phyloP scores from a whole-genome alignment of 53 echinoderm and acorn worm species.

The Glandiceps talaboti region DNA sequence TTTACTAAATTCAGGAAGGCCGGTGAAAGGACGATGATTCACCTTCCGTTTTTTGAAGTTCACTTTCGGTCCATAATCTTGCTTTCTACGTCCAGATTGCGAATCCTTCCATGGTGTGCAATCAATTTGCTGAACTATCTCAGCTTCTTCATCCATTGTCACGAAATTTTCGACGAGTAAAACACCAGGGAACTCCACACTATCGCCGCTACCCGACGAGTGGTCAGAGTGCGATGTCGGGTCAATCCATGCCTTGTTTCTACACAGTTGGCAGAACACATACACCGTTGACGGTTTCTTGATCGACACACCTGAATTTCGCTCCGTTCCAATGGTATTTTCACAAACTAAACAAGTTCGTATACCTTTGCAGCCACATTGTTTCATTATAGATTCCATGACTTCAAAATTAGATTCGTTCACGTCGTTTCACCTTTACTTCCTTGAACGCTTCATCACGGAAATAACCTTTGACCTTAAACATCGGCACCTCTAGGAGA shows the following conservation, averaged over 20 bases:
- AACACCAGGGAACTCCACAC: slow-evolving; percentile 45
- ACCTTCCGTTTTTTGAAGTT: slow-evolving; percentile 85
- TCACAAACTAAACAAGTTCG: slow-evolving; percentile 74
- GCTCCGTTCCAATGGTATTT: too few relatives aligned
- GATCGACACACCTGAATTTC: background rate
- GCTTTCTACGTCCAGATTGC: slow-evolving; percentile 80
- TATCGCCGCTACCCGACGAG: slow-evolving; percentile 16
- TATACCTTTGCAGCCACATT: slow-evolving; percentile 73
- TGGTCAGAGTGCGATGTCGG: background rate
- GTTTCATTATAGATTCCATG: background rate
- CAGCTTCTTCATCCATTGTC: slow-evolving; percentile 37
- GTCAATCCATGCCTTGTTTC: slow-evolving; percentile 22
- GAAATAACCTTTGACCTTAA: too few relatives aligned
- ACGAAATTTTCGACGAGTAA: slow-evolving; percentile 50
- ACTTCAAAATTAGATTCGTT: background rate
- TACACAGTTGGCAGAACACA: slow-evolving; percentile 53
- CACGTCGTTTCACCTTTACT: too few relatives aligned
- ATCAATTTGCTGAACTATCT: slow-evolving; percentile 48
- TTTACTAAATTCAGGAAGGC: slow-evolving; percentile 66
- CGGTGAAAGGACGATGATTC: slow-evolving; percentile 50
- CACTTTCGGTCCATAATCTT: slow-evolving; percentile 92
- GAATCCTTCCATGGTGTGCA: slow-evolving; percentile 64
- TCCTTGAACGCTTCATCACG: too few relatives aligned
- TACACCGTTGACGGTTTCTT: slow-evolving; percentile 10
- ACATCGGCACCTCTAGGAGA: too few relatives aligned